A percentile compares a stretch with the other conserved stretches of the same genome.
Conservation (phyloP, 1,140 invertebrate genomes). For the Macrotrachela quadricornifera region DNA sequence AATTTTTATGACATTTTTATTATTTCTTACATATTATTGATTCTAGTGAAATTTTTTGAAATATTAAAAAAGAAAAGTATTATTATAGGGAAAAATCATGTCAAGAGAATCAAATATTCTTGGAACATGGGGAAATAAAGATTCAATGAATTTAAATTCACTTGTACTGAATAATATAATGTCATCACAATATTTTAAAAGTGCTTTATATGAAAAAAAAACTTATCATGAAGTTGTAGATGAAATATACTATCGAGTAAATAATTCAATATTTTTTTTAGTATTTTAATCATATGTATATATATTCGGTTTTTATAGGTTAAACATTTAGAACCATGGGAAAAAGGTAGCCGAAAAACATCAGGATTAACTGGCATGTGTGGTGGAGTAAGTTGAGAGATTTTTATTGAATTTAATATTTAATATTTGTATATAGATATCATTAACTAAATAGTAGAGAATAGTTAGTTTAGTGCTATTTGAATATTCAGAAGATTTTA, state of each 20-base stretch:
- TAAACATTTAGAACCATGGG: conserved; percentile 93
- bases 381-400: conserved; percentile 76
- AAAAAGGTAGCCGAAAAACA: conserved; percentile 87
- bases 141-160: conserved; percentile 95
- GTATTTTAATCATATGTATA: background rate
- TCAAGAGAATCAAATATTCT: background rate
- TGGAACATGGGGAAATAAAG: conserved; percentile 62
- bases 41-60: too few relatives aligned
- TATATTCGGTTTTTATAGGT: conserved; percentile 32
- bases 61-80: background rate
- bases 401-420: too few relatives aligned
- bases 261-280: too few relatives aligned
- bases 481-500: too few relatives aligned
- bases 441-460: too few relatives aligned
- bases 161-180: conserved; percentile 94
- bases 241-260: conserved; percentile 91
- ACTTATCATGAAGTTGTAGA: conserved; percentile 98
- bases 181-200: conserved; percentile 96
- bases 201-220: conserved; percentile 84
- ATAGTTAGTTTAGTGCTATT: too few relatives aligned
- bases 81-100: background rate
- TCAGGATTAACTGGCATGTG: conserved; percentile 77
- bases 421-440: too few relatives aligned
- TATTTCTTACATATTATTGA: too few relatives aligned
- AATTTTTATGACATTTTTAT: too few relatives aligned